Base-by-base conservation (phyloP, 2,797 vertebrate species). In the Cryptoblepharus egeriae region DNA sequence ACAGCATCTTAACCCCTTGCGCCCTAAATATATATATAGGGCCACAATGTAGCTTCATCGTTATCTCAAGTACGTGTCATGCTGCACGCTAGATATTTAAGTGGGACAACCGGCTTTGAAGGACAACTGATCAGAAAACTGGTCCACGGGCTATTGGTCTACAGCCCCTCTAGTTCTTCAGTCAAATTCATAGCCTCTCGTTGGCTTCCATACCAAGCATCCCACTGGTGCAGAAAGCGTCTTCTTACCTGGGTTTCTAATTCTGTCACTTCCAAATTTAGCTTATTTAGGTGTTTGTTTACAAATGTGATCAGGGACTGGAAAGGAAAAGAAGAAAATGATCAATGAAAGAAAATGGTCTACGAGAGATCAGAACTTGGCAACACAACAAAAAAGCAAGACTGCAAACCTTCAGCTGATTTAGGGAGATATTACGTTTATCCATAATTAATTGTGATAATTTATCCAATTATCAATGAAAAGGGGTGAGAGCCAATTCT, bases 261-360 rank as follows among this genome's bases (percentile, higher is more conserved):
- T 82, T 99, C 98, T 0, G 97, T 98, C 55, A 99, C 98, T 89
- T 99, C 99, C 95, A 99, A 89, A 92, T 99, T 99, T 90, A 99
- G 93, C 92, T 99, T 99, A 95, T 99, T 99, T 85, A 99, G 93
- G 89, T 99, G 98, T 92, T 99, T 99, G 96, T 99, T 99, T 87
- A 99, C 98, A 74, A 99, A 99, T 4, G 97, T 98, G 94, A 99
- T 99, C 89, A 99, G 96, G 7, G 98, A 99, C 98, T 99, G 88
- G 11, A 1, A 79, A 68, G 79, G 60, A 68, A 90, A 35, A 92
- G 57, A 83, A 64, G 1, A 32, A 0, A 5, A 88, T 63, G 79
- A 39, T 1, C 2, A 26, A 6, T 1, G 0, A 85, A 32, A 32
- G 42, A 84, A 68, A 18, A 4, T n/a, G 16, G 32, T 65, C 49